Percentiles rank a stretch among this genome's conserved stretches.
These are phyloP conservation scores for Tamias sibiricus DNA, from an alignment of 2,113 vertebrate species.

Conservation along the genomic window DNA sequence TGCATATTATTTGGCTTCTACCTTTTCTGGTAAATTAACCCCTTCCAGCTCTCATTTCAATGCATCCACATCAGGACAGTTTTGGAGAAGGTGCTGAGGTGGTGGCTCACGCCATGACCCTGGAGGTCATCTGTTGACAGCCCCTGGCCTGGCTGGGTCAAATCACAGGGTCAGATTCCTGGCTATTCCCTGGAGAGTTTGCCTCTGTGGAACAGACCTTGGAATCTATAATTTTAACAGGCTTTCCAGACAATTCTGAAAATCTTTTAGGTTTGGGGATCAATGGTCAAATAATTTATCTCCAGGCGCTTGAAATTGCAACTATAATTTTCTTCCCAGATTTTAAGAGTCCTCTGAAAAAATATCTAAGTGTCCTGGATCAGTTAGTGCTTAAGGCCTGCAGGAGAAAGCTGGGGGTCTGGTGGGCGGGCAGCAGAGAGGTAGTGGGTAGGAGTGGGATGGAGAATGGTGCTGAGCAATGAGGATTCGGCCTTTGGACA, in stretches of 20 bases:
- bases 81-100: neutral
- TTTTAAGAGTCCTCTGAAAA: neutral
- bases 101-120: neutral
- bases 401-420: neutral
- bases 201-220: neutral
- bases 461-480: neutral
- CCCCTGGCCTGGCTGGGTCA: neutral
- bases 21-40: neutral
- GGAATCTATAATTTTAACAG: constrained; percentile 21
- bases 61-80: neutral
- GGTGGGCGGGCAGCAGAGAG: neutral
- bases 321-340: neutral
- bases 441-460: too few species aligned
- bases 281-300: constrained; percentile 55
- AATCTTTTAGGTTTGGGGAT: constrained; percentile 10
- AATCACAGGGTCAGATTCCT: neutral
- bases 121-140: neutral
- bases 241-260: constrained; percentile 42
- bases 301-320: constrained; percentile 51
- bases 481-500: neutral
- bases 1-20: neutral
- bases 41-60: neutral
- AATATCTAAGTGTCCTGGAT: constrained; percentile 1
- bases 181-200: neutral
- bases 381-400: neutral